Percentiles rank a stretch among this genome's conserved stretches.
Conservation (phyloP, 2,888 invertebrate species). For the Heliconius cydno region DNA sequence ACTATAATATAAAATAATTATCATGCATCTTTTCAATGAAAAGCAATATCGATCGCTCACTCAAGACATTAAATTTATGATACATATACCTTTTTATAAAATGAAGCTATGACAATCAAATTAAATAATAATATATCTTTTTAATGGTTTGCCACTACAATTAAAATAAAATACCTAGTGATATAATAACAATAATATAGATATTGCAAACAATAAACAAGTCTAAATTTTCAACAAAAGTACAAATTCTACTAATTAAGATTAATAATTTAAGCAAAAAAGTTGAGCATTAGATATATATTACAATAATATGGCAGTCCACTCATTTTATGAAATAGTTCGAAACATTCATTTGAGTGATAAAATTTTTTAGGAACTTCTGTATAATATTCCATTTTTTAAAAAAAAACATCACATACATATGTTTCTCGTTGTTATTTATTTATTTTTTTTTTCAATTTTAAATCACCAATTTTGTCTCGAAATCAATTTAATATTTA, state of each 20-base stretch:
- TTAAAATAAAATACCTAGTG: conserved; percentile 61
- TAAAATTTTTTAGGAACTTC: conserved; percentile 9
- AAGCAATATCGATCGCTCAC: conserved; percentile 58
- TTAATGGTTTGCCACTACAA: conserved; percentile 62
- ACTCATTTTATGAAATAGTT: conserved; percentile 73
- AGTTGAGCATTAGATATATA: conserved; percentile 78
- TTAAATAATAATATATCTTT: conserved; percentile 38
- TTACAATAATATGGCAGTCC: conserved; percentile 55
- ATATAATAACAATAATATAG: conserved; percentile 60
- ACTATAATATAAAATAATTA: conserved; percentile 46
- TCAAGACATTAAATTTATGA: conserved; percentile 53
- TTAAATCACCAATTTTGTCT: too few relatives aligned
- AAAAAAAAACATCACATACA: not conserved
- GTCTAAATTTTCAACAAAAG: conserved; percentile 57
- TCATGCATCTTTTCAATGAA: conserved; percentile 59
- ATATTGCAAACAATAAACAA: conserved; percentile 68
- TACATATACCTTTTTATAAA: conserved; percentile 51
- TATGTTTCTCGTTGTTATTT: conserved; percentile 5
- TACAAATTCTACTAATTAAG: conserved; percentile 62
- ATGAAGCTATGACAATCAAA: conserved; percentile 61
- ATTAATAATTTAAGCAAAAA: conserved; percentile 69
- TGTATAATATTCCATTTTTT: not conserved
- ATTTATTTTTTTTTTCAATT: not conserved
- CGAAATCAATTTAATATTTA: too few relatives aligned
- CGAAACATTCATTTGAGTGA: not conserved